A percentile compares a stretch with the other conserved stretches of the same genome.
Conservation (phyloP, 1,140 invertebrate species). For the Capitella teleta region DNA sequence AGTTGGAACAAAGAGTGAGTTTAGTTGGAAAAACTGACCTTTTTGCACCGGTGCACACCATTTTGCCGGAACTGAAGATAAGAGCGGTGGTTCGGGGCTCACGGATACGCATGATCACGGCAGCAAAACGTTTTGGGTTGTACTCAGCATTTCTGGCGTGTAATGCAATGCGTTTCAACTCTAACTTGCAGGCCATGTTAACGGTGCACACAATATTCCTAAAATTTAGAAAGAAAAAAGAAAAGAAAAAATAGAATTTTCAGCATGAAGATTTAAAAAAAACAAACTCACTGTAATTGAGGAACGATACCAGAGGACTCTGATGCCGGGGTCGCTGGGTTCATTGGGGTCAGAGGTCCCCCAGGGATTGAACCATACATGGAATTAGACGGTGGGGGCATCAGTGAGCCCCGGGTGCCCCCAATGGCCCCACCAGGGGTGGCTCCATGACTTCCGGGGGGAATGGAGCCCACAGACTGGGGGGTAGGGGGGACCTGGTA, state of each 20-base stretch:
- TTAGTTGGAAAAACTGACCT: constrained; percentile 41
- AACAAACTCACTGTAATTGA: constrained; percentile 70
- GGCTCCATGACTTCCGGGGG: not conserved
- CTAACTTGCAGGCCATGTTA: constrained; percentile 70
- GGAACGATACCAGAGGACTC: constrained; percentile 87
- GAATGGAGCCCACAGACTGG: not conserved
- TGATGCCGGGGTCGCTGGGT: constrained; percentile 86
- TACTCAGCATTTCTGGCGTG: constrained; percentile 99
- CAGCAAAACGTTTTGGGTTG: constrained; percentile 99
- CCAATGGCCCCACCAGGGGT: not conserved
- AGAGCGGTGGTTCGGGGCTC: constrained; percentile 96
- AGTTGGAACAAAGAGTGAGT: not conserved
- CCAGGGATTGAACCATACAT: constrained; percentile 50
- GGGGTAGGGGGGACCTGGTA: not conserved
- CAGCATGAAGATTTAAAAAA: not conserved
- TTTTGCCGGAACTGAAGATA: constrained; percentile 99
- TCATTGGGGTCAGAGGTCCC: constrained; percentile 56
- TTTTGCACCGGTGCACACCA: constrained; percentile 99
- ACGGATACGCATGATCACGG: constrained; percentile 98
- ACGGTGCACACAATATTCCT: constrained; percentile 84
- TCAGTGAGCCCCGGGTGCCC: not conserved
- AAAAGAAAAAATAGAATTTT: not conserved
- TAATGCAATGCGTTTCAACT: constrained; percentile 76
- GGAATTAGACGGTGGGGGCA: constrained; percentile 11
- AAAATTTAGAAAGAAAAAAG: constrained; percentile 11